Conservation (phyloP, 2,113 vertebrate species). For the Neolamprologus hecqui region DNA sequence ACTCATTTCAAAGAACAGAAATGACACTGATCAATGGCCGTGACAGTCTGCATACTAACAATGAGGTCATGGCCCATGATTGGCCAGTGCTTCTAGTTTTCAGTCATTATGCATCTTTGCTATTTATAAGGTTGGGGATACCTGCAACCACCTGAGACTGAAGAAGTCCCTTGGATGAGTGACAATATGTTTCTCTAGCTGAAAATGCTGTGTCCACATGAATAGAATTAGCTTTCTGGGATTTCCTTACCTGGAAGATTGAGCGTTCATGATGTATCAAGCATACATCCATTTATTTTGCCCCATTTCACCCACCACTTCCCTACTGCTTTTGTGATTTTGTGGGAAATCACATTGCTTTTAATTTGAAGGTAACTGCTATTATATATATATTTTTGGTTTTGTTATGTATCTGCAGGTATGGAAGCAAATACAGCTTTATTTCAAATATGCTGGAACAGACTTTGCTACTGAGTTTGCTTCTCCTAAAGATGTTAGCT, state of each 20-base stretch:
- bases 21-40: background rate
- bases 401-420: background rate
- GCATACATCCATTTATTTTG: background rate
- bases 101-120: background rate
- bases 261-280: rapidly evolving
- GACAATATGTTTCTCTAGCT: background rate
- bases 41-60: background rate
- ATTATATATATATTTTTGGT: background rate
- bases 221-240: background rate
- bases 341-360: background rate
- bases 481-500: background rate
- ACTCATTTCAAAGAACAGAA: background rate
- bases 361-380: background rate
- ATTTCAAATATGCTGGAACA: background rate
- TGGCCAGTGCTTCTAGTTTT: background rate
- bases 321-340: background rate
- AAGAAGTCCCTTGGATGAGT: background rate
- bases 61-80: background rate
- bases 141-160: background rate
- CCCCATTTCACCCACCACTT: background rate
- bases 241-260: background rate
- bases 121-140: background rate
- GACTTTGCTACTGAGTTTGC: background rate
- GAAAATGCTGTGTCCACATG: background rate
- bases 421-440: background rate